Evolutionary conservation across 2,888 invertebrate genomes (phyloP), one percentile per base, ranked within the genome.

Genomic region (Amiota minor): DNA sequence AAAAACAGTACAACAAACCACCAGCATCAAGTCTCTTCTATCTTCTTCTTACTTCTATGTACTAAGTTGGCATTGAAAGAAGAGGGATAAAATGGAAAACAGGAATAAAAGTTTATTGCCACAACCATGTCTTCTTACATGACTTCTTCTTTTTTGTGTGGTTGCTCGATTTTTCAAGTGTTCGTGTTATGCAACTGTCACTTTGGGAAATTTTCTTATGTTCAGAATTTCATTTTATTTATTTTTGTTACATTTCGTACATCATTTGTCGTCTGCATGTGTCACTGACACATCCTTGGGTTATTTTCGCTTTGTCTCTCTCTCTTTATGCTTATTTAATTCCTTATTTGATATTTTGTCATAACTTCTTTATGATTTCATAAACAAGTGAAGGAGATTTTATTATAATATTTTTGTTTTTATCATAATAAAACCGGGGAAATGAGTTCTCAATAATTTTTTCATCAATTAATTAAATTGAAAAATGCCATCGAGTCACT

Each of bases 251-350:
- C 50, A 68, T 68, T 68, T 68, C 53, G 53, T 50, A 68, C 67
- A 68, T 53, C 67, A 68, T 68, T 68, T 68, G 67, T 53, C 50
- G 67, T 53, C n/a, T 49, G 47, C 65, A 65, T 65, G 18, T 65
- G 65, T 16, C 18, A 10, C 18, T 18, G 49, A 14, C n/a, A n/a
- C n/a, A 3, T 35, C 35, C 35, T 35, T 35, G 35, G 35, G 35
- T 35, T 6, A 8, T 35, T 35, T 35, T 35, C 6, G 35, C 6
- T 35, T 35, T 8, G 35, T 6, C 35, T 35, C 35, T 35, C 6
- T 6, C 35, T 35, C 35, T 35, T 35, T 35, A 35, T 35, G 35
- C 35, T 35, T 35, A 35, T 35, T 35, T 35, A 35, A 35, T 35
- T 35, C 6, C 35, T 35, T 35, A 35, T 35, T 35, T 35, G 35